Base-by-base conservation (phyloP, 2,113 vertebrate species). In the Vulpes vulpes region DNA sequence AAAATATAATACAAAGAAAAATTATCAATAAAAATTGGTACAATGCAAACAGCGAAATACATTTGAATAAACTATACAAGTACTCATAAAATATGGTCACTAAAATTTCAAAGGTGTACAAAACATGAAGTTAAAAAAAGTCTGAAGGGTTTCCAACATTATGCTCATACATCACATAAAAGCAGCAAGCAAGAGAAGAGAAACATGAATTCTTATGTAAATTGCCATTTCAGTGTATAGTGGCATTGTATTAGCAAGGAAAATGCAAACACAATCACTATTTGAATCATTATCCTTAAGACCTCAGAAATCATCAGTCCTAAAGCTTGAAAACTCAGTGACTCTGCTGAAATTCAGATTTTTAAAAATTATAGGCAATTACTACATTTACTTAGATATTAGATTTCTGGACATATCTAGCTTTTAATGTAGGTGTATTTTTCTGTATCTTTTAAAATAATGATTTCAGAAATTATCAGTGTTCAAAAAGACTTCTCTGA, bases 381-480 rank as follows among this genome's bases (percentile, higher is more conserved):
- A 91, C 32, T 79, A 35, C 11, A 53, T 82, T 94, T 94, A n/a
- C 38, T 91, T 96, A 95, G 73, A 30, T 69, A 95, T 17, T 43
- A 80, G 95, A 17, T 89, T n/a, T 95, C 15, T 57, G 38, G 23
- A 74, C n/a, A 62, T 65, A n/a, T 15, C 23, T 79, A 94, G 11
- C 60, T 49, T 74, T 90, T 87, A 59, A 89, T 3, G 73, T 60
- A 22, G 74, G 35, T 64, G 0, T 43, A 82, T 90, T 84, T 83
- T 85, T 49, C 43, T 23, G 6, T 67, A 25, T 38, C 25, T 91
- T 78, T 76, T 96, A 15, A 88, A 96, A 67, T 94, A 81, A 65
- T 85, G 30, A 60, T 91, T 96, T 94, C 35, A 78, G 59, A 79
- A 87, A 95, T 69, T 82, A 73, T 35, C 51, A 25, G 3, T 89